These are phyloP conservation scores for Ommatoiulus sabulosus DNA, from an alignment of 2,888 invertebrate species.

Conservation along the genomic window DNA sequence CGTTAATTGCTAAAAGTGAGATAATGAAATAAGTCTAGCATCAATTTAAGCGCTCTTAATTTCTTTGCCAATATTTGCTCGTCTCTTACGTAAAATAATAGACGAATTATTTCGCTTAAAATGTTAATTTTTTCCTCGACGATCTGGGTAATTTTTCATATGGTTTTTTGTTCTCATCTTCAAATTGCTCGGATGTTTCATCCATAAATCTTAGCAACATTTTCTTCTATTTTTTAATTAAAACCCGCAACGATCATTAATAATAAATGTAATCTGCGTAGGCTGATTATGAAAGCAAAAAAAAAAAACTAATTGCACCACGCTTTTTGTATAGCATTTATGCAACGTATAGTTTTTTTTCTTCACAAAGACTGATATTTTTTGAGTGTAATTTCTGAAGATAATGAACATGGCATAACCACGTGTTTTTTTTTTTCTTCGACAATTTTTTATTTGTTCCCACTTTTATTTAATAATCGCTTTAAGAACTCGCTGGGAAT, in stretches of 20 bases:
- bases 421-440: background rate
- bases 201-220: slow-evolving; percentile 4
- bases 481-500: background rate
- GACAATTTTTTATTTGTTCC: background rate
- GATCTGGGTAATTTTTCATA: background rate
- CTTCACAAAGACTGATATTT: background rate
- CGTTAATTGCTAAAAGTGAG: background rate
- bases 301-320: slow-evolving; percentile 18
- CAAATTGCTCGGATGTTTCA: background rate
- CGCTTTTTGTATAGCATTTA: no score
- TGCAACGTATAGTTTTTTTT: slow-evolving; percentile 34
- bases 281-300: background rate
- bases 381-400: slow-evolving; percentile 10
- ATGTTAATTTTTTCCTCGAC: background rate
- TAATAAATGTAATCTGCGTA: slow-evolving; percentile 15
- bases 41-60: slow-evolving; percentile 3
- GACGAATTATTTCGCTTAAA: background rate
- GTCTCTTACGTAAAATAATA: background rate
- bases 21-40: slow-evolving; percentile 34
- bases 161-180: background rate
- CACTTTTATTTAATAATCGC: background rate
- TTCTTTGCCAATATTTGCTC: slow-evolving; percentile 25
- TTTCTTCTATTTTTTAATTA: slow-evolving; percentile 34
- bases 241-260: slow-evolving; percentile 8
- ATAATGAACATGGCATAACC: slow-evolving; percentile 19